A percentile compares a stretch with the other conserved stretches of the same genome.
Evolutionary conservation across 1,140 invertebrate species (phyloP).

Genomic region (Eurosta solidaginis): DNA sequence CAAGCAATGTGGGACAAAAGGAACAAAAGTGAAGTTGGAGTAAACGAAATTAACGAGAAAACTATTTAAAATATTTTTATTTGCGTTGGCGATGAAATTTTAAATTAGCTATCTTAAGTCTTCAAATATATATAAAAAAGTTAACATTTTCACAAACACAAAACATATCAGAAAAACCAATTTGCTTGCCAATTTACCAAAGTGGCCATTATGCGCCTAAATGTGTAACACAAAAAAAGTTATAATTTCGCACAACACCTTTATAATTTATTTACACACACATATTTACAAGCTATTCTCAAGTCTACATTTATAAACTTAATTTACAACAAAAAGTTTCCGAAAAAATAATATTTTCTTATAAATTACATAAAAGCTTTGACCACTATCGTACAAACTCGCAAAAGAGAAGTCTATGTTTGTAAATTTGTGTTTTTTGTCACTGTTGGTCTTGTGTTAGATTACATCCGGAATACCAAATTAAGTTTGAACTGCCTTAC

Average conservation of each 20-base stretch:
- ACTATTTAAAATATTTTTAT: too few species aligned
- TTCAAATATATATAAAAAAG: too few species aligned
- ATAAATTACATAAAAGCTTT: not conserved
- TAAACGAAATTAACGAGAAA: too few species aligned
- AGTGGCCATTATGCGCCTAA: constrained; percentile 17
- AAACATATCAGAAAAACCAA: constrained; percentile 3
- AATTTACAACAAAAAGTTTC: too few species aligned
- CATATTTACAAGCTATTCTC: not conserved
- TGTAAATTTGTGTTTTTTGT: not conserved
- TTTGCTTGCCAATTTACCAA: constrained; percentile 20
- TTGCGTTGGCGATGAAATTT: too few species aligned
- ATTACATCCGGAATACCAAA: constrained; percentile 2
- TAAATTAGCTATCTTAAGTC: too few species aligned
- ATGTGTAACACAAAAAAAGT: not conserved
- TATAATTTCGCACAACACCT: constrained; percentile 7
- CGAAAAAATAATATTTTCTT: not conserved
- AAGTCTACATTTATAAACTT: too few species aligned
- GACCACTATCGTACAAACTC: not conserved
- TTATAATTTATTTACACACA: not conserved
- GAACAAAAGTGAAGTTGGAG: too few species aligned
- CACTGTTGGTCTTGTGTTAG: not conserved
- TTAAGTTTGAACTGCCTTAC: not conserved
- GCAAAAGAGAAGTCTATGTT: not conserved
- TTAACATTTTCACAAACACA: not conserved
- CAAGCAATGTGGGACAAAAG: too few species aligned